These are phyloP conservation scores for Himalopsyche japonica DNA, from an alignment of 2,888 invertebrate genomes.

Conservation along the genomic window DNA sequence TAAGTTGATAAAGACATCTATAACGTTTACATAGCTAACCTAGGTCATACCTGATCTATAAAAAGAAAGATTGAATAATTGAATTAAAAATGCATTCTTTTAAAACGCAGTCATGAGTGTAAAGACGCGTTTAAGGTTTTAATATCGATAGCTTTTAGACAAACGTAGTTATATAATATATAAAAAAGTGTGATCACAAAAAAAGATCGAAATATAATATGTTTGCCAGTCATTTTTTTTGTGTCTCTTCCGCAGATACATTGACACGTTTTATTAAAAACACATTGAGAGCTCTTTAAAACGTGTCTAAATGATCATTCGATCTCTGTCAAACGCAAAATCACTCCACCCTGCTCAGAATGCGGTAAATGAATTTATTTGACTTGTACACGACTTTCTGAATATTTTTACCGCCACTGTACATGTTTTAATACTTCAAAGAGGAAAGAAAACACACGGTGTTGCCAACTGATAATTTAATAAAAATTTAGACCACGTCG, in stretches of 20 bases:
- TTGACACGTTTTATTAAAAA: not conserved
- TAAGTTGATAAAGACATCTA: too few relatives aligned
- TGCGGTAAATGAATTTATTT: not conserved
- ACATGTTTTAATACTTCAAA: not conserved
- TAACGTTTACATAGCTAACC: too few relatives aligned
- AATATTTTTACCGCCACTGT: not conserved
- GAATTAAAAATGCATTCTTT: too few relatives aligned
- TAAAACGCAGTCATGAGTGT: too few relatives aligned
- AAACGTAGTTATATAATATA: too few relatives aligned
- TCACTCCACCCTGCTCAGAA: not conserved
- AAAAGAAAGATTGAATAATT: too few relatives aligned
- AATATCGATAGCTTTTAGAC: too few relatives aligned
- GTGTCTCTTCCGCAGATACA: not conserved
- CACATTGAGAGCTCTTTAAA: not conserved
- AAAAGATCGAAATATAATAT: too few relatives aligned
- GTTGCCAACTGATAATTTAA: not conserved
- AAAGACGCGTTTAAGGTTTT: too few relatives aligned
- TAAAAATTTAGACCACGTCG: not conserved
- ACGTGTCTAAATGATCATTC: not conserved
- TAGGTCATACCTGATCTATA: too few relatives aligned
- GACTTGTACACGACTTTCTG: not conserved
- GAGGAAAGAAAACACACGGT: not conserved
- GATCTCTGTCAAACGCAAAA: not conserved
- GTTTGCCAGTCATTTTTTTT: not conserved
- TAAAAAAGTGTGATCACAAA: too few relatives aligned